Percentiles rank a stretch among this genome's conserved stretches.
These are phyloP conservation scores for Pseudolaguvia tuberculata DNA, from an alignment of 2,113 vertebrate genomes.

Conservation along the genomic window DNA sequence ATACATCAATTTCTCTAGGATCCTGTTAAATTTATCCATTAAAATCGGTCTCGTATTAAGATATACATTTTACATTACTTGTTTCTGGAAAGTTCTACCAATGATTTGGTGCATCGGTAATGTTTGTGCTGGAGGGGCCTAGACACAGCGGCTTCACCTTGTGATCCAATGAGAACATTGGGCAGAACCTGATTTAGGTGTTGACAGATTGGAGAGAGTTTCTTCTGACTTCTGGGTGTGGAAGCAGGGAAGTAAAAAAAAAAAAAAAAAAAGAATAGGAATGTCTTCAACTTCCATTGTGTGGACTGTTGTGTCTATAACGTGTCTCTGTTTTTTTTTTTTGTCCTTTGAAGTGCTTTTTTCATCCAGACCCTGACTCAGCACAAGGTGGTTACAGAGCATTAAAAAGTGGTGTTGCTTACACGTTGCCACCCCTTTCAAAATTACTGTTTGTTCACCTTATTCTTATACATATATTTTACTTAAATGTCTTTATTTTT, in stretches of 20 bases:
- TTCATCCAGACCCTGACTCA: constrained; percentile 41
- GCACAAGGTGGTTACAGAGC: constrained; percentile 35
- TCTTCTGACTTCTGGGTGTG: constrained; percentile 7
- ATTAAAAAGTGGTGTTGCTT: constrained; percentile 38
- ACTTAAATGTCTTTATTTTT: neutral
- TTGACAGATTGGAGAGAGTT: constrained; percentile 29
- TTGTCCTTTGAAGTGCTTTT: constrained; percentile 33
- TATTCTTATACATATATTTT: constrained; percentile 30
- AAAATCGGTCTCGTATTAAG: neutral
- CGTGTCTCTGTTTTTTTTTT: constrained; percentile 4
- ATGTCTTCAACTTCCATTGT: constrained; percentile 15
- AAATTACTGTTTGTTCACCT: constrained; percentile 7
- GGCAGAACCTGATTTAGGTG: constrained; percentile 25
- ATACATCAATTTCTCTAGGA: constrained; percentile 57
- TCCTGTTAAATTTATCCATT: neutral
- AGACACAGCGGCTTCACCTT: constrained; percentile 16
- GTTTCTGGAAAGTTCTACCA: constrained; percentile 10
- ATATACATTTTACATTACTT: neutral
- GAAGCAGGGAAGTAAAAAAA: constrained; percentile 4
- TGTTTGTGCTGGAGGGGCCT: constrained; percentile 25
- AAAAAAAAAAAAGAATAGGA: constrained; percentile 12
- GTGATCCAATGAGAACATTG: constrained; percentile 11
- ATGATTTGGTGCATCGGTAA: constrained; percentile 7
- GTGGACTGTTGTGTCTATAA: constrained; percentile 26
- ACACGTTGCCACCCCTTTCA: constrained; percentile 16